These are phyloP conservation scores for Nomada flava DNA, from an alignment of 2,888 invertebrate species.

Conservation along the genomic window DNA sequence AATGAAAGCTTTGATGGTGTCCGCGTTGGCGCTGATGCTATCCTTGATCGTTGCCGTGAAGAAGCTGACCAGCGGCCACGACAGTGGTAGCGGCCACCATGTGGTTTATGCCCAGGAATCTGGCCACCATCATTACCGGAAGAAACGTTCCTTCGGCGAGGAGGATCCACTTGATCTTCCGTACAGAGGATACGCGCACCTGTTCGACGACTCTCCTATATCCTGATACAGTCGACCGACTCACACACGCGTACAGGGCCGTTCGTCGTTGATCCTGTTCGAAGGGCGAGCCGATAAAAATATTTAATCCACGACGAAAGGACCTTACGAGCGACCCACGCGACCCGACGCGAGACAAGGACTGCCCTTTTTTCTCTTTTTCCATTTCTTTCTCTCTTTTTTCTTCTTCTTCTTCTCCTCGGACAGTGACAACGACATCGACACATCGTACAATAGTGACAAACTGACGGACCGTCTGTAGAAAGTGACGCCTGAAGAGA, in stretches of 20 bases:
- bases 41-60: constrained; percentile 91
- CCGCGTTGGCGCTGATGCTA: constrained; percentile 90
- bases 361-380: not conserved
- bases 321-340: not conserved
- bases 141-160: constrained; percentile 80
- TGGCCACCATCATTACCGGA: constrained; percentile 86
- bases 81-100: constrained; percentile 86
- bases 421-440: constrained; percentile 64
- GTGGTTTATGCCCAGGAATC: constrained; percentile 87
- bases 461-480: constrained; percentile 36
- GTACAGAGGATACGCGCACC: constrained; percentile 83
- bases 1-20: constrained; percentile 90
- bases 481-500: constrained; percentile 63
- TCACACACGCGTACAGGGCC: not conserved
- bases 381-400: too few species aligned
- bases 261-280: constrained; percentile 17
- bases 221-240: constrained; percentile 62
- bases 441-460: constrained; percentile 58
- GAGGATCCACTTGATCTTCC: constrained; percentile 82
- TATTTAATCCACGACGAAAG: not conserved
- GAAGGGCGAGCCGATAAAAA: not conserved
- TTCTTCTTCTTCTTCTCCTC: not conserved
- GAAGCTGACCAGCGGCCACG: constrained; percentile 87
- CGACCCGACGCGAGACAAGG: constrained; percentile 17
- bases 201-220: constrained; percentile 66